A percentile compares a stretch with the other conserved stretches of the same genome.
phyloP scores from a whole-genome alignment of 1,140 invertebrate species.

The Elymnias hypermnestra region DNA sequence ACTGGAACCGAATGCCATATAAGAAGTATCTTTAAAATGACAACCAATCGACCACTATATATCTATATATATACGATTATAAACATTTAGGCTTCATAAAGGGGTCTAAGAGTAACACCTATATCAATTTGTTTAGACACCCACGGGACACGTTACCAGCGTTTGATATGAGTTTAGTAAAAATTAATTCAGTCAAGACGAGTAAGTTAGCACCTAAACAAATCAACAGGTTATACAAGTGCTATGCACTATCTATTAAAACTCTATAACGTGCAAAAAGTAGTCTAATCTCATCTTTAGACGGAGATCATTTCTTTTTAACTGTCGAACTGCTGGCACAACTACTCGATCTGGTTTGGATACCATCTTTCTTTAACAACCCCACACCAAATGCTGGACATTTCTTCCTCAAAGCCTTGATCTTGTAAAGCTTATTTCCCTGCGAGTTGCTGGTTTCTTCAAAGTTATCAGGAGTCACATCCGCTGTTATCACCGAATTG shows the following conservation, averaged over 20 bases:
- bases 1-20: too few species aligned
- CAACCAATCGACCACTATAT: conserved; percentile 3
- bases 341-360: conserved; percentile 63
- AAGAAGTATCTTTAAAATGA: neutral
- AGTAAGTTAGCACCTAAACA: conserved; percentile 44
- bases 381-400: conserved; percentile 60
- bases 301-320: conserved; percentile 68
- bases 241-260: conserved; percentile 45
- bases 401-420: conserved; percentile 69
- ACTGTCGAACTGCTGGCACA: conserved; percentile 57
- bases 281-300: conserved; percentile 25
- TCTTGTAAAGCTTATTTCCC: conserved; percentile 69
- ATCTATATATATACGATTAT: conserved; percentile 11
- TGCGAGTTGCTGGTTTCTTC: conserved; percentile 69
- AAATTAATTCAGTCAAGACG: conserved; percentile 43
- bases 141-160: conserved; percentile 15
- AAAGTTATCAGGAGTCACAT: conserved; percentile 57
- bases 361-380: conserved; percentile 62
- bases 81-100: conserved; percentile 29
- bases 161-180: conserved; percentile 50
- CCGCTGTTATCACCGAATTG: conserved; percentile 55
- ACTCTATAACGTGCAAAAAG: conserved; percentile 31
- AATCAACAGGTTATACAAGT: conserved; percentile 37
- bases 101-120: conserved; percentile 32
- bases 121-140: conserved; percentile 44